Base-by-base conservation (phyloP, 2,888 invertebrate species). In the Rapana venosa region DNA sequence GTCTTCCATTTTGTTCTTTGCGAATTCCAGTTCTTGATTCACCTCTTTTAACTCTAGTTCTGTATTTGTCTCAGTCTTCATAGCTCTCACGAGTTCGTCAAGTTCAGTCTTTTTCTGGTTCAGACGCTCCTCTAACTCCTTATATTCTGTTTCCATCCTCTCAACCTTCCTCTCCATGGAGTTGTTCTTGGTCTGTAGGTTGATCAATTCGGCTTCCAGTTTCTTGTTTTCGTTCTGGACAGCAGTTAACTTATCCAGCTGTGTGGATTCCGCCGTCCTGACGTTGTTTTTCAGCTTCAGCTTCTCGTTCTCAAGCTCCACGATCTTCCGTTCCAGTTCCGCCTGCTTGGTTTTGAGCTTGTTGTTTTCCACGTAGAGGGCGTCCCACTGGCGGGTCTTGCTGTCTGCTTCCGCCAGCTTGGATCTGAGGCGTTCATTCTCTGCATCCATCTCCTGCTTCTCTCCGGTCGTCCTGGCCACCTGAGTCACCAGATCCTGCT, bases 281-380 rank as follows among this genome's bases (percentile, higher is more conserved):
- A 92, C 88, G 47, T 90, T 91, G 58, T 61, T 89, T 81, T 92
- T 88, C 66, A 92, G 91, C 0, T 91, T 87, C 74, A 91, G 90
- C 26, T 92, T 90, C 83, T 93, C 93, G 30, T 93, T 91, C 83
- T 92, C 92, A 26, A 93, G 74, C 56, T 92, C 92, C 87, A 92
- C 91, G 20, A 93, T 87, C 83, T 92, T 92, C 88, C 91, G 93
- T 1, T 91, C 90, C 81, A 92, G 91, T 84, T 93, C 92, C 4
- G 92, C 85, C 87, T 93, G 92, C 84, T 93, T 93, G 4, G 92
- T 91, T 89, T 93, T 94, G 17, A 94, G 81, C 90, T 93, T 93
- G 20, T 92, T 91, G 90, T 94, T 93, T 88, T 94, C 94, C 17
- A 83, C 70, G 61, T 89, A 86, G 15, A 92, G 47, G 8, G 83